These are phyloP conservation scores for Eurois occulta DNA, from an alignment of 2,888 invertebrate genomes.

Conservation along the genomic window DNA sequence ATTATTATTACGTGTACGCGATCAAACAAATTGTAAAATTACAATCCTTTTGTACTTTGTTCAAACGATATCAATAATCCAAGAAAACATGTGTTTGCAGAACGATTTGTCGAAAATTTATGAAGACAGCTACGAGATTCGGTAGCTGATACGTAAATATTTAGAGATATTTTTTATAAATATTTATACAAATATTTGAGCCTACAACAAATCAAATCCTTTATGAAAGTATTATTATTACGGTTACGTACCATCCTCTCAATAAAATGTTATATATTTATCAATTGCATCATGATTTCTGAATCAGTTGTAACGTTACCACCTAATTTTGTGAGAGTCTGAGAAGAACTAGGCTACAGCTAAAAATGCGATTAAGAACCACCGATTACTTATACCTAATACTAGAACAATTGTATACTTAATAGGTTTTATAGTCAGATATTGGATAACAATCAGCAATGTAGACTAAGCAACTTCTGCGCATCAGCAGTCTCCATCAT, in stretches of 20 bases:
- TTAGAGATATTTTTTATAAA: conserved; percentile 54
- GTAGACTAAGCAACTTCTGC: background rate
- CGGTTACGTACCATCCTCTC: background rate
- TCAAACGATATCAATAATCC: conserved; percentile 57
- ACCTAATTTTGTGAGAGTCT: background rate
- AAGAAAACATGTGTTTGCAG: conserved; percentile 50
- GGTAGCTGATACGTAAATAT: conserved; percentile 62
- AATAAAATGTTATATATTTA: conserved; percentile 19
- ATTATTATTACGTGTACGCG: background rate
- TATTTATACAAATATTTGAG: conserved; percentile 56
- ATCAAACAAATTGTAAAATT: conserved; percentile 36
- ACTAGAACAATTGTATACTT: background rate
- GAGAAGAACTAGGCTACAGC: background rate
- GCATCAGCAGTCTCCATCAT: conserved; percentile 9
- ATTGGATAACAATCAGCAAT: conserved; percentile 5
- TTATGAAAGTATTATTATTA: conserved; percentile 29
- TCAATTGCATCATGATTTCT: conserved; percentile 33
- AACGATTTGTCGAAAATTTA: conserved; percentile 60
- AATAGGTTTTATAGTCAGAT: background rate
- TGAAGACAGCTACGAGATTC: conserved; percentile 61
- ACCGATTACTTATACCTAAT: background rate
- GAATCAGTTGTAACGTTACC: conserved; percentile 2
- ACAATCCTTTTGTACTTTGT: conserved; percentile 34
- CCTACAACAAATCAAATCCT: conserved; percentile 63
- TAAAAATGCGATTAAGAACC: background rate